phyloP scores from a whole-genome alignment of 2,113 vertebrate species.

The Callionymus lyra region DNA sequence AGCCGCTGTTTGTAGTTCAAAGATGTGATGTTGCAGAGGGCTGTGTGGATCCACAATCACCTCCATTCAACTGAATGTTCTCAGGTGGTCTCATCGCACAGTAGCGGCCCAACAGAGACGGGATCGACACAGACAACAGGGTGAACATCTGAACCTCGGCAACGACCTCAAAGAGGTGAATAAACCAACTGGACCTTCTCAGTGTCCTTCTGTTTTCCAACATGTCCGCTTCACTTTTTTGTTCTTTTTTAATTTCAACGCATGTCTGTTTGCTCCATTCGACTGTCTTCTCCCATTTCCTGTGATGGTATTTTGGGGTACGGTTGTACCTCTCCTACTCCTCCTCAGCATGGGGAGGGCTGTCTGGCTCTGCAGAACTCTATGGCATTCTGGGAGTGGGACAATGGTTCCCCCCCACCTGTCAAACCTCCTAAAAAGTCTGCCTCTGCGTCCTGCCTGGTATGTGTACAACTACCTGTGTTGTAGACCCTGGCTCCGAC shows the following conservation, averaged over 20 bases:
- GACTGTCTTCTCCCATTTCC: constrained; percentile 6
- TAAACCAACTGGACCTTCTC: neutral
- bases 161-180: constrained; percentile 96
- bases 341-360: constrained; percentile 72
- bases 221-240: neutral
- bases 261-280: neutral
- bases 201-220: constrained; percentile 3
- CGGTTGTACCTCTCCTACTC: constrained; percentile 4
- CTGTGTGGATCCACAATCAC: neutral
- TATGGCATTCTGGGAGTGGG: constrained; percentile 92
- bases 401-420: constrained; percentile 76
- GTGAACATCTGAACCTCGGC: constrained; percentile 90
- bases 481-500: constrained; percentile 8
- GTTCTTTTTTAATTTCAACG: constrained; percentile 26
- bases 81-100: constrained; percentile 92
- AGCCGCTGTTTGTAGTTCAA: too few species aligned
- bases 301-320: neutral
- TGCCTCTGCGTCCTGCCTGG: constrained; percentile 88
- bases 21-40: too few species aligned
- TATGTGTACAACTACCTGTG: constrained; percentile 70
- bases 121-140: constrained; percentile 92
- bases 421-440: constrained; percentile 89
- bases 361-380: constrained; percentile 81
- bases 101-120: constrained; percentile 94
- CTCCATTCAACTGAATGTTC: constrained; percentile 5